Base-by-base conservation (phyloP, 1,140 invertebrate species). In the Acarapis woodi region DNA sequence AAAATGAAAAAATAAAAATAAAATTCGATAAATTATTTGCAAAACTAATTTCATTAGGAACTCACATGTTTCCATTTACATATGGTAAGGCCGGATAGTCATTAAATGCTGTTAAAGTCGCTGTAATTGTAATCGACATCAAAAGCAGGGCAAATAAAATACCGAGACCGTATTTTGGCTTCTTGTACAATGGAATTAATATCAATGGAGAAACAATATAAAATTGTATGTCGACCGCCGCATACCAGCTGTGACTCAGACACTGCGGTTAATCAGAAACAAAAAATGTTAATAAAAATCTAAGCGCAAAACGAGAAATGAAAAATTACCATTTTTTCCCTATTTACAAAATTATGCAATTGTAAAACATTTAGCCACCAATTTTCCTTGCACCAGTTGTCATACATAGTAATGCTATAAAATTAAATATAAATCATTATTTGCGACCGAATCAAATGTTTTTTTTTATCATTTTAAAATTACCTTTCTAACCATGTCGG, bases 191-290 rank as follows among this genome's bases (percentile, higher is more conserved):
- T 9, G 48, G 46, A 4, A 51, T 32, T 3, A 55, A 18, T 8
- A 55, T 40, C 2, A 55, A 22, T 5, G 52, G 53, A 18, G 43
- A 39, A 6, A 55, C 42, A 1, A 53, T 14, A 33, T 46, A 55
- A 22, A 56, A 50, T 44, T 56, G 54, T 32, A 53, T 49, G 42
- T 56, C 54, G 23, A 50, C 49, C 0, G 50, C 54, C 18, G 53
- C 47, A 42, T 53, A 56, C 50, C 52, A 56, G 8, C 53, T 46
- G 40, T 53, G 51, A 10, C 42, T 44, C 32, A 54, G 41, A 37
- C 54, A 56, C 53, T 49, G 41, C 4, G 42, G 23, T 25, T 24
- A 18, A 39, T 39, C 18, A 40, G 32, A 40, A 37, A 10, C 25
- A 40, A 31, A 3, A 38, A 36, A 28, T 29, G 18, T n/a, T 30